A percentile compares a stretch with the other conserved stretches of the same genome.
phyloP scores from a whole-genome alignment of 2,797 vertebrate species.

The Microtus agrestis region DNA sequence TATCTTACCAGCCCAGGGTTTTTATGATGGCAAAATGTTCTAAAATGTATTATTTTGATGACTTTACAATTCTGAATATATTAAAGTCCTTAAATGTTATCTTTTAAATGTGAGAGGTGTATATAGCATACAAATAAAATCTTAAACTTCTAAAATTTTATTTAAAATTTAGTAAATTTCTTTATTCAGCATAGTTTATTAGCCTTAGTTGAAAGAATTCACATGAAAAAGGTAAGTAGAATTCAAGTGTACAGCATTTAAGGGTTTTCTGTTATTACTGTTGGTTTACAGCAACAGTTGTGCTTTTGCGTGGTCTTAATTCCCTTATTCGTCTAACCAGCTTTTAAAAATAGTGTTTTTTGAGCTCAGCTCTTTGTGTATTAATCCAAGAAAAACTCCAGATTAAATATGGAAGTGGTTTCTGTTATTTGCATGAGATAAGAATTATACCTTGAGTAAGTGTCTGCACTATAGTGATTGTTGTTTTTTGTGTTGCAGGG shows the following conservation, averaged over 20 bases:
- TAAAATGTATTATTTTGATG: conserved; percentile 36
- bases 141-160: conserved; percentile 21
- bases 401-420: conserved; percentile 44
- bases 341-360: conserved; percentile 49
- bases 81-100: conserved; percentile 16
- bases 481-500: conserved; percentile 88
- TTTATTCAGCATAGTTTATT: conserved; percentile 48
- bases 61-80: conserved; percentile 38
- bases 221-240: conserved; percentile 34
- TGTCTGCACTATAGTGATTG: conserved; percentile 68
- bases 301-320: conserved; percentile 45
- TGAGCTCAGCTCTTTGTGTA: conserved; percentile 49
- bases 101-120: neutral
- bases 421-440: neutral
- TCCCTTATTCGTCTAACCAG: conserved; percentile 36
- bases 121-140: conserved; percentile 27
- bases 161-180: conserved; percentile 27
- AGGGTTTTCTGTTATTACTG: neutral
- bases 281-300: conserved; percentile 17
- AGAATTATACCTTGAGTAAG: neutral
- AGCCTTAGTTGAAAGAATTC: conserved; percentile 59
- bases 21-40: neutral
- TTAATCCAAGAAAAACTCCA: conserved; percentile 21
- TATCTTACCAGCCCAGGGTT: neutral
- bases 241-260: neutral